phyloP scores from a whole-genome alignment of 2,113 vertebrate genomes.

The Urocynchramus pylzowi region DNA sequence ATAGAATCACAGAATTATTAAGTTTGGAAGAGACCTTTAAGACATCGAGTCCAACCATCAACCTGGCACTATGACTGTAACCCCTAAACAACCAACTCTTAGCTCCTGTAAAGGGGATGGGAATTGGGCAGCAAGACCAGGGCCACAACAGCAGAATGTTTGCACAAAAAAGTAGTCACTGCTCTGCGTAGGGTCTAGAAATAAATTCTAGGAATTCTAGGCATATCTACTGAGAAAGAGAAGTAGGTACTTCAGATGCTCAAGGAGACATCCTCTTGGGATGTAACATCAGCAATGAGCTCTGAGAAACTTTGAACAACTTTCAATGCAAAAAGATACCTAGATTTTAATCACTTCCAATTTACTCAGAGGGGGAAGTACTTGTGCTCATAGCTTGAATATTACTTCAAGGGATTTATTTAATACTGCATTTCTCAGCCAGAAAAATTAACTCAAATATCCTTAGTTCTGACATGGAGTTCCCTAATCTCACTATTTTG shows the following conservation, averaged over 20 bases:
- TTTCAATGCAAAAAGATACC: not conserved
- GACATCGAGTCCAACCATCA: not conserved
- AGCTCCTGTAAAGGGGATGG: not conserved
- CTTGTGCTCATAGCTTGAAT: not conserved
- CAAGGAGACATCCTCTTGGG: not conserved
- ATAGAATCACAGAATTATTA: not conserved
- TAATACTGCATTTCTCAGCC: not conserved
- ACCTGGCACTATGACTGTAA: not conserved
- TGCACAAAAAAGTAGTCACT: not conserved
- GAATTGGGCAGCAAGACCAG: not conserved
- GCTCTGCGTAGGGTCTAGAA: not conserved
- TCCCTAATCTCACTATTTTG: not conserved
- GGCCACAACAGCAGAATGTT: not conserved
- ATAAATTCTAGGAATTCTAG: not conserved
- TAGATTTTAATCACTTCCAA: not conserved
- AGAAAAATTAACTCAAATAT: not conserved
- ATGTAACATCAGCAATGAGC: not conserved
- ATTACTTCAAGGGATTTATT: not conserved
- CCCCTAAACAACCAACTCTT: not conserved
- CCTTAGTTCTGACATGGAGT: not conserved
- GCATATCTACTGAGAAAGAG: not conserved
- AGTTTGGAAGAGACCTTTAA: not conserved
- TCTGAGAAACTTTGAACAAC: not conserved
- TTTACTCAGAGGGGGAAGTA: not conserved
- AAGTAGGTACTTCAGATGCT: not conserved